Conservation (phyloP, 1,140 invertebrate species). For the Matsumurasca onukii region DNA sequence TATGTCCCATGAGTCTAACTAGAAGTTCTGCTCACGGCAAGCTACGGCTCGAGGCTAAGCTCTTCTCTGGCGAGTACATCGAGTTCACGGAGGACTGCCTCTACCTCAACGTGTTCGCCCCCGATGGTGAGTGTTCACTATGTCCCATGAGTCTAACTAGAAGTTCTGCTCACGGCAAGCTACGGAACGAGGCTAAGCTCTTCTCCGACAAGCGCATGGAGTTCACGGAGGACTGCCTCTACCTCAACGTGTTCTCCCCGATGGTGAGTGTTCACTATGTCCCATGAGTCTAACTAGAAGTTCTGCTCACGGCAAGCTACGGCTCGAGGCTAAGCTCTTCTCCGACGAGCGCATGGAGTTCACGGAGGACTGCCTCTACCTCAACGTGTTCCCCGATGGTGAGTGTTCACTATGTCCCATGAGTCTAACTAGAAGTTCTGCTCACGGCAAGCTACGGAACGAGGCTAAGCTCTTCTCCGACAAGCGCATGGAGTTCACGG, state of each 20-base stretch:
- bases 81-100: constrained; percentile 71
- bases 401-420: too few relatives aligned
- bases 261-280: too few relatives aligned
- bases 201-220: constrained; percentile 43
- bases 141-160: too few relatives aligned
- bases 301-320: constrained; percentile 46
- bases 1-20: too few relatives aligned
- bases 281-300: too few relatives aligned
- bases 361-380: constrained; percentile 73
- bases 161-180: constrained; percentile 46
- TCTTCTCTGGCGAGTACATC: constrained; percentile 45
- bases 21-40: too few relatives aligned
- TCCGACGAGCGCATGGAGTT: constrained; percentile 45
- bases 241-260: constrained; percentile 75
- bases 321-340: constrained; percentile 48
- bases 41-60: constrained; percentile 46
- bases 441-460: constrained; percentile 46
- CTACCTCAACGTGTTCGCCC: constrained; percentile 73
- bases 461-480: constrained; percentile 49
- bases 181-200: constrained; percentile 48
- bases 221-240: constrained; percentile 73
- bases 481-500: constrained; percentile 51
- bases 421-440: too few relatives aligned
- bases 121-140: constrained; percentile 71
- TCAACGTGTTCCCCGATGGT: constrained; percentile 82